Conservation (phyloP, 2,888 invertebrate species). For the Prosopocoilus inquinatus region DNA sequence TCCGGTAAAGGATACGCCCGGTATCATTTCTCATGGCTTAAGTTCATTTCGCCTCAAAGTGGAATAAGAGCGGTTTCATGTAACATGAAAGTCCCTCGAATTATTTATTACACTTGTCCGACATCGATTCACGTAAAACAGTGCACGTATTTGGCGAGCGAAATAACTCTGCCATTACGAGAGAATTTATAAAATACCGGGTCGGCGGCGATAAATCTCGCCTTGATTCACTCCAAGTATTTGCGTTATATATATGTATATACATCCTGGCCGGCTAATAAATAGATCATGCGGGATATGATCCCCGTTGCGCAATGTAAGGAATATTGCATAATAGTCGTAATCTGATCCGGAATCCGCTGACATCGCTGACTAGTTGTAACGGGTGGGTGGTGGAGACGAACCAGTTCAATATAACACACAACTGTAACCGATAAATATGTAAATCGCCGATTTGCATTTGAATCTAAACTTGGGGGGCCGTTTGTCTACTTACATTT, state of each 20-base stretch:
- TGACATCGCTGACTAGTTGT: background rate
- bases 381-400: background rate
- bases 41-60: background rate
- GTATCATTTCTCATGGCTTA: background rate
- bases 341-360: background rate
- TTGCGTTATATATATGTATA: background rate
- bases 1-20: background rate
- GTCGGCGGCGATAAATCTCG: too few species aligned
- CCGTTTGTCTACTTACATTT: background rate
- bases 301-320: background rate
- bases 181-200: too few species aligned
- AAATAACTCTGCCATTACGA: too few species aligned
- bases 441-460: slow-evolving; percentile 11
- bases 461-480: background rate
- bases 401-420: slow-evolving; percentile 13
- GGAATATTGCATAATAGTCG: background rate
- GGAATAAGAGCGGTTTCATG: slow-evolving; percentile 3
- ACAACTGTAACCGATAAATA: slow-evolving; percentile 20
- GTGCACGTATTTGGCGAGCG: background rate
- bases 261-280: slow-evolving; percentile 10
- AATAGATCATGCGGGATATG: slow-evolving; percentile 12
- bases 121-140: slow-evolving; percentile 4
- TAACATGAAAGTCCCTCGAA: background rate
- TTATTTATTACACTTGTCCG: slow-evolving; percentile 1
- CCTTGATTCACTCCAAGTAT: too few species aligned